Evolutionary conservation across 2,888 invertebrate species (phyloP).

Genomic region (Drosophila kokeensis): DNA sequence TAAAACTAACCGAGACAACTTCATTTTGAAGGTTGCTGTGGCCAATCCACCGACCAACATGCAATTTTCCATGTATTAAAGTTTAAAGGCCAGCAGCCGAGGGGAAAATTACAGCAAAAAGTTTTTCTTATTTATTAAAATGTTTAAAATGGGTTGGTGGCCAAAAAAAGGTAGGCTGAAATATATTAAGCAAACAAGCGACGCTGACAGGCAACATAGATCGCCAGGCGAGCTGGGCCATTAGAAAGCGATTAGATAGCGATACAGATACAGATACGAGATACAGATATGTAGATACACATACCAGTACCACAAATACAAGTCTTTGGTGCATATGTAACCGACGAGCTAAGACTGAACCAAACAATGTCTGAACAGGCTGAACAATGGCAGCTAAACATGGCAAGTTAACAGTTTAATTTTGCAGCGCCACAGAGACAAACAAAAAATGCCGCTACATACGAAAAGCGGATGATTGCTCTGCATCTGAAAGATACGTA

Average conservation of each 20-base stretch:
- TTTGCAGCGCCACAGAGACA: constrained; percentile 62
- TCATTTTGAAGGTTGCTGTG: constrained; percentile 75
- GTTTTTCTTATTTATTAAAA: constrained; percentile 81
- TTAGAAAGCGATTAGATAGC: constrained; percentile 82
- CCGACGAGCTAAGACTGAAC: constrained; percentile 63
- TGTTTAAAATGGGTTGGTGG: constrained; percentile 65
- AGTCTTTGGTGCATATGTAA: constrained; percentile 61
- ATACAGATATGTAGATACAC: constrained; percentile 45
- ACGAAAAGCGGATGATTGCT: constrained; percentile 65
- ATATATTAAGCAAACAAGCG: constrained; percentile 79
- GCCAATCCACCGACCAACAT: constrained; percentile 59
- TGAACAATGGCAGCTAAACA: constrained; percentile 82
- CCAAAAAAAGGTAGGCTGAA: constrained; percentile 45
- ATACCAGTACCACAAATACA: constrained; percentile 34
- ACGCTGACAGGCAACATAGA: constrained; percentile 77
- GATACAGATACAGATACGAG: constrained; percentile 69
- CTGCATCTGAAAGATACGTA: constrained; percentile 68
- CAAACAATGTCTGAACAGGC: constrained; percentile 62
- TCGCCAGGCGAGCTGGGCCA: constrained; percentile 72
- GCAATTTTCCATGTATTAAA: constrained; percentile 70
- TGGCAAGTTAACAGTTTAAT: constrained; percentile 82
- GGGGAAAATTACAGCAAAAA: constrained; percentile 53
- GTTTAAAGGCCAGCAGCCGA: constrained; percentile 70
- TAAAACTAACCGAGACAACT: constrained; percentile 69
- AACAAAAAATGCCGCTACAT: constrained; percentile 69